Evolutionary conservation across 1,140 invertebrate species (phyloP).

Genomic region (Eueides isabella): DNA sequence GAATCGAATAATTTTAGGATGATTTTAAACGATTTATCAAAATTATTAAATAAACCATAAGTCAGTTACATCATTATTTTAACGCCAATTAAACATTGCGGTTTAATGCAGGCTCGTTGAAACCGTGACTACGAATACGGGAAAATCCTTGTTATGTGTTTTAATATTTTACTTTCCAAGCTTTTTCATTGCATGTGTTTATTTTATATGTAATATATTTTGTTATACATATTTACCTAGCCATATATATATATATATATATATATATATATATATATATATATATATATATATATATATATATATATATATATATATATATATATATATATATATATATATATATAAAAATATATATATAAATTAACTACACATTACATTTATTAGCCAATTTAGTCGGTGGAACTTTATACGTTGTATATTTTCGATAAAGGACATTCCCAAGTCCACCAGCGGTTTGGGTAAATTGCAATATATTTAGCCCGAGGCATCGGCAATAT

Average conservation of each 20-base stretch:
- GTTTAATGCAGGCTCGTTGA: conserved; percentile 43
- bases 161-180: conserved; percentile 14
- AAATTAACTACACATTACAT: no score
- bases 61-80: conserved; percentile 74
- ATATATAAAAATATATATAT: no score
- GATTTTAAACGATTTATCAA: background rate
- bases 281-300: no score
- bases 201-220: background rate
- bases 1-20: background rate
- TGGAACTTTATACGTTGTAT: background rate
- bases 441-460: background rate
- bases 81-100: conserved; percentile 73
- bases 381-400: background rate
- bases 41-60: conserved; percentile 2
- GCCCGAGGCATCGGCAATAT: background rate
- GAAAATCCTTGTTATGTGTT: conserved; percentile 25
- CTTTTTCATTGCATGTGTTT: conserved; percentile 7
- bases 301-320: no score
- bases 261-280: background rate
- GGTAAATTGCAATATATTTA: conserved; percentile 1
- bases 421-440: background rate
- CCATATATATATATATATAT: background rate
- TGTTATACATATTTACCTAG: background rate
- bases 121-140: conserved; percentile 43
- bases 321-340: no score